Evolutionary conservation across 2,888 invertebrate species (phyloP), one percentile per base, ranked within the genome.

Genomic region (Hermaeophaga mercurialis): DNA sequence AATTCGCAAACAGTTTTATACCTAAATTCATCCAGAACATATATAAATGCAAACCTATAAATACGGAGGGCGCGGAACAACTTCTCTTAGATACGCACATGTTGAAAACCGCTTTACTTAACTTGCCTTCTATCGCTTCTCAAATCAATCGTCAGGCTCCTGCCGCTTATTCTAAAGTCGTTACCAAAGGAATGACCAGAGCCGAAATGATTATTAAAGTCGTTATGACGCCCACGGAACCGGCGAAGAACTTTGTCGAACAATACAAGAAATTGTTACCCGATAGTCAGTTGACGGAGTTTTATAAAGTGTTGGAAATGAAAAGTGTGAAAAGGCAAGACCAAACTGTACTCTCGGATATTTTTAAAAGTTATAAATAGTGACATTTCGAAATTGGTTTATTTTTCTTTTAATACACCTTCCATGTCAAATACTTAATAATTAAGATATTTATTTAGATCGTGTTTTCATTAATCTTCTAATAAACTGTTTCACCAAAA

Each of bases 171-270:
- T 87, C 88, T 0, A 90, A 90, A 73, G 88, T 89, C 3, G 83
- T 83, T 0, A 80, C 81, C 5, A 83, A 82, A 59, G 73, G 96
- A 26, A 97, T 99, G 96, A 94, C 94, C 0, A 93, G 94, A 72
- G 97, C 97, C 0, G 99, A 99, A 78, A 96, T 98, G 94, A 91
- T 99, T 31, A 80, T 99, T n/a, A 99, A 99, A 80, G 84, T 98
- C 22, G 95, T 97, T 0, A 97, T 98, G 97, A 91, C 96, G 1
- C 94, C 96, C 0, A 80, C 90, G 12, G 92, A 94, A 64, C 86
- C 89, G 14, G 78, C 87, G 0, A 87, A 88, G 38, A 87, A 88
- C 0, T 91, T 97, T 71, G 90, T 94, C 0, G 89, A 90, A 39
- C 96, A 96, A 73, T 96, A 93, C 71, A 84, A 90, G 44, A 92